phyloP scores from a whole-genome alignment of 2,797 vertebrate species.

The Mareca strepera region DNA sequence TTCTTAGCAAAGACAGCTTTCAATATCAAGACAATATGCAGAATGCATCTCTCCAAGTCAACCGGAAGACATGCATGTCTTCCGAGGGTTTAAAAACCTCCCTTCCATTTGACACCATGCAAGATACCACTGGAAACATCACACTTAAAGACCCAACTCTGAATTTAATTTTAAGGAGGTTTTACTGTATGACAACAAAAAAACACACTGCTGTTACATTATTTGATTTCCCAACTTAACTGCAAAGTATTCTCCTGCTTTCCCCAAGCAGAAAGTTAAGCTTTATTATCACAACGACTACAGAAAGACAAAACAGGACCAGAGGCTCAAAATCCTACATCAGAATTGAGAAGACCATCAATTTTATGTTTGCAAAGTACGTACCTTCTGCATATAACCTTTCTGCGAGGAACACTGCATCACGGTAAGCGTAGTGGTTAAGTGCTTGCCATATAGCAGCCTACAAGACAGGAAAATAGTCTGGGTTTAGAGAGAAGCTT shows the following conservation, averaged over 20 bases:
- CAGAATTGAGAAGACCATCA: rapidly evolving
- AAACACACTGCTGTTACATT: not conserved
- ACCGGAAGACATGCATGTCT: not conserved
- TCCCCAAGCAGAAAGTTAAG: not conserved
- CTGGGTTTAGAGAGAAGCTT: not conserved
- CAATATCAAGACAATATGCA: not conserved
- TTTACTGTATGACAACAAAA: not conserved
- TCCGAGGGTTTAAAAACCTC: rapidly evolving
- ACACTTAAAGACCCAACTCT: not conserved
- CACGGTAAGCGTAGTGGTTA: constrained; percentile 97
- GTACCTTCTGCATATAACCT: constrained; percentile 97
- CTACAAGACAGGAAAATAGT: constrained; percentile 71
- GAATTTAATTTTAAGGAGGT: not conserved
- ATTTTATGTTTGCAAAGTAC: constrained; percentile 7
- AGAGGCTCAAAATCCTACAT: not conserved
- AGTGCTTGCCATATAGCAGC: constrained; percentile 99
- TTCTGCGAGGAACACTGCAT: constrained; percentile 96
- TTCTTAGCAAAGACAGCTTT: not conserved
- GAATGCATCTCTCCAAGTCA: not conserved
- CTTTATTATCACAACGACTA: not conserved
- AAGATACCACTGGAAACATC: not conserved
- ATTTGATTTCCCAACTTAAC: not conserved
- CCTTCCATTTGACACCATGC: not conserved
- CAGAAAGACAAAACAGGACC: not conserved
- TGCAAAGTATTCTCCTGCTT: not conserved